Conservation (phyloP, 2,113 vertebrate species). For the Mesocricetus auratus region DNA sequence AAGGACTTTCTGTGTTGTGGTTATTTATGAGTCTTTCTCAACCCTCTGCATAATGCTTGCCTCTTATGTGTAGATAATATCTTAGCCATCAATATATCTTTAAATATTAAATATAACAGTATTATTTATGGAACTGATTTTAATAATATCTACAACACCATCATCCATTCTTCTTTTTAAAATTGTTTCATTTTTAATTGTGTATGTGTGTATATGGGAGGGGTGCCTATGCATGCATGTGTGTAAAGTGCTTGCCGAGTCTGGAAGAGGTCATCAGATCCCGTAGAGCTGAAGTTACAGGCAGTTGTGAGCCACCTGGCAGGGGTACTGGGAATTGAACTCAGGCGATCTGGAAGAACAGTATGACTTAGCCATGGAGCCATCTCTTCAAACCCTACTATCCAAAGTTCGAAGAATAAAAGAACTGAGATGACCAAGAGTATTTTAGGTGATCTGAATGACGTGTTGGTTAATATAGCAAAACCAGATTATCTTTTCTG, state of each 20-base stretch:
- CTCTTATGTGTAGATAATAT: background rate
- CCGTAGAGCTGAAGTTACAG: background rate
- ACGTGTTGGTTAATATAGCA: background rate
- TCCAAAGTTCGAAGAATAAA: slow-evolving; percentile 14
- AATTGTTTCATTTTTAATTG: background rate
- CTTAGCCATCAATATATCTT: background rate
- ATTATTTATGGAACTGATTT: slow-evolving; percentile 46
- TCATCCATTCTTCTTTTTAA: background rate
- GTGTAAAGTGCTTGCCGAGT: background rate
- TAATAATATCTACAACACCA: background rate
- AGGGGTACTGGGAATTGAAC: background rate
- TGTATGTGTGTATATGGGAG: background rate
- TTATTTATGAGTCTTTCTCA: slow-evolving; percentile 14
- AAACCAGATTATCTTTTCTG: slow-evolving; percentile 3
- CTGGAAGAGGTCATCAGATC: background rate
- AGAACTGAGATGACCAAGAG: background rate
- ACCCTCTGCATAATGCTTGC: background rate
- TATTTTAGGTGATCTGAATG: slow-evolving; percentile 10
- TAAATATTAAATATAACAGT: background rate
- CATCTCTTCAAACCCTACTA: background rate
- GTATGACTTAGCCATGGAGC: background rate
- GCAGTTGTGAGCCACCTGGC: background rate
- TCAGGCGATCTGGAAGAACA: background rate
- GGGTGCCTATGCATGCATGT: fast-evolving
- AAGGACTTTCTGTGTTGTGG: slow-evolving; percentile 22